Conservation (phyloP, 1,140 invertebrate genomes). For the Drosophila ercepeae region DNA sequence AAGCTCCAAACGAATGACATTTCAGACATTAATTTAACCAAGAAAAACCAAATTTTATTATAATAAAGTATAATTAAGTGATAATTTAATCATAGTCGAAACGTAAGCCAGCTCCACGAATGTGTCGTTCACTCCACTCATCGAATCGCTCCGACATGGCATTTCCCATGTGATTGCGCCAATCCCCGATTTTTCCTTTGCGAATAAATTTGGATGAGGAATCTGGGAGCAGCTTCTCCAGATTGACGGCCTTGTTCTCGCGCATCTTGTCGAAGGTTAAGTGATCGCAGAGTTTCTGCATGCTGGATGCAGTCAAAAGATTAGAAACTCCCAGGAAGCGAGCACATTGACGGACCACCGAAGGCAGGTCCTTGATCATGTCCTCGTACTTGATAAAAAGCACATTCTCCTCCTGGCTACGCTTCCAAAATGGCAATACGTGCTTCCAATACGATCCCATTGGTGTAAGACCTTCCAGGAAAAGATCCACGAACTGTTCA, state of each 20-base stretch:
- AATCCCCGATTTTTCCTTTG: constrained; percentile 93
- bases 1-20: too few relatives aligned
- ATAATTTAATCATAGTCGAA: constrained; percentile 85
- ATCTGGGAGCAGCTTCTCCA: constrained; percentile 86
- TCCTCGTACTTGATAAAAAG: constrained; percentile 94
- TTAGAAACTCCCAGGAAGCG: constrained; percentile 88
- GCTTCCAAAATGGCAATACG: constrained; percentile 89
- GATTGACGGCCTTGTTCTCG: constrained; percentile 90
- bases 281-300: constrained; percentile 89
- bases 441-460: constrained; percentile 89
- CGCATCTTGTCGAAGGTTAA: constrained; percentile 93
- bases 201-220: constrained; percentile 89
- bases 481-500: constrained; percentile 92
- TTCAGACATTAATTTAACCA: too few relatives aligned
- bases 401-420: constrained; percentile 89
- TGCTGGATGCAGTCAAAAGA: constrained; percentile 87
- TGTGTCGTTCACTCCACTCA: constrained; percentile 88
- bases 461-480: constrained; percentile 89
- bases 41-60: not conserved
- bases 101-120: constrained; percentile 86
- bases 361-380: constrained; percentile 89
- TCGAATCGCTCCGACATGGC: constrained; percentile 90
- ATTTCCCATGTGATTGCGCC: constrained; percentile 91
- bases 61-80: not conserved
- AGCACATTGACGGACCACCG: constrained; percentile 88